Evolutionary conservation across 2,888 invertebrate species (phyloP), one percentile per base, ranked within the genome.

Genomic region (Copidosoma aretas): DNA sequence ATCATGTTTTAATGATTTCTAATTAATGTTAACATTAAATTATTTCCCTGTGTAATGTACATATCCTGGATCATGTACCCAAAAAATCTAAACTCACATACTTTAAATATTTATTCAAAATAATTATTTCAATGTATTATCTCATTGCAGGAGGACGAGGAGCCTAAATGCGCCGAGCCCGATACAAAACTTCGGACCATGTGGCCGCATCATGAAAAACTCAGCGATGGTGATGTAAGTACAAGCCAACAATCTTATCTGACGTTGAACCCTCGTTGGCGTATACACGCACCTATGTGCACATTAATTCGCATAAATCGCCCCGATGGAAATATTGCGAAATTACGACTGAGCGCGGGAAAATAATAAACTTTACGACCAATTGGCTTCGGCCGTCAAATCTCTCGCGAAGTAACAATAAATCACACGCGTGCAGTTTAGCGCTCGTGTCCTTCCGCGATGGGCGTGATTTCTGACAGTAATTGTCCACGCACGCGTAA

Each of bases 141-240:
- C 32, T 32, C 53, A 46, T 75, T 72, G 0, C 88, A 97, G 97
- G 90, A 89, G 96, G 81, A 96, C 97, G 54, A 88, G 96, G 83
- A 97, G 97, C 77, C 88, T 97, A 84, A 97, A 97, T 88, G 97
- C 97, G 21, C 97, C 97, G 14, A 96, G 94, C 74, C 97, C 97
- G 1, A 93, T 96, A 77, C 96, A 96, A 85, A 95, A 96, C 82
- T 97, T 98, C 86, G 97, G 97, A 88, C 97, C 97, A 89, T 97
- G 97, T 87, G 97, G 97, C 79, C 92, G 96, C 77, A 95, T 97
- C 83, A 93, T 96, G 94, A 97, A 96, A 87, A 96, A 94, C 86
- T 94, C 96, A 17, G 94, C 94, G 49, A 94, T 95, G 93, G 93
- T 96, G 84, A 94, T 97, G 97, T 96, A 87, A 93, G 95, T 93